phyloP scores from a whole-genome alignment of 2,888 invertebrate species.

The Conomelus anceps region DNA sequence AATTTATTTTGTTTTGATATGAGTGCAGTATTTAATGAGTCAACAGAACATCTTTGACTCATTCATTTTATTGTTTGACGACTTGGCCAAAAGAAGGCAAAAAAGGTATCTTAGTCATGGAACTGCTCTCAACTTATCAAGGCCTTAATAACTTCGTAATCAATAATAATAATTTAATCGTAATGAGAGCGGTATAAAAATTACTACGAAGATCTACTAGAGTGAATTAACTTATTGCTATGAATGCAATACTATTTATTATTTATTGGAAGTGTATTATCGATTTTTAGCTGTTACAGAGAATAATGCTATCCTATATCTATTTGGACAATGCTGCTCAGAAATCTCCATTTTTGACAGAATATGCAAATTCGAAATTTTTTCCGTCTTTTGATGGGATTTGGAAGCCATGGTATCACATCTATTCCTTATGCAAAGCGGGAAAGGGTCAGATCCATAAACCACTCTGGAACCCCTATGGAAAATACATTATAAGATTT shows the following conservation, averaged over 20 bases:
- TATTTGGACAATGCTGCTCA: slow-evolving; percentile 24
- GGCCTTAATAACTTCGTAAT: too few species aligned
- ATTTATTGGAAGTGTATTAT: background rate
- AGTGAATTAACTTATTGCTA: too few species aligned
- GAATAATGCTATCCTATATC: background rate
- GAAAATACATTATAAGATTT: slow-evolving; percentile 46
- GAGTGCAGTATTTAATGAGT: too few species aligned
- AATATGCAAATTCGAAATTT: slow-evolving; percentile 21
- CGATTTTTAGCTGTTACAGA: background rate
- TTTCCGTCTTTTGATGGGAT: background rate
- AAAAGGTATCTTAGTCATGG: too few species aligned
- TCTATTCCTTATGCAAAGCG: slow-evolving; percentile 25
- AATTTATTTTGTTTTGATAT: too few species aligned
- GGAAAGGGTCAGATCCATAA: slow-evolving; percentile 25
- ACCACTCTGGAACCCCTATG: slow-evolving; percentile 32
- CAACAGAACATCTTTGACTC: too few species aligned
- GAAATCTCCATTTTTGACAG: slow-evolving; percentile 20
- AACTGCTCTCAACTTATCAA: too few species aligned
- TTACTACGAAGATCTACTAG: too few species aligned
- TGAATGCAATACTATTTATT: background rate
- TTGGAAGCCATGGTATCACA: slow-evolving; percentile 31
- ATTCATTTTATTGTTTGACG: too few species aligned
- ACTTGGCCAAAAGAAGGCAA: too few species aligned
- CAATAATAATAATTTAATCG: too few species aligned
- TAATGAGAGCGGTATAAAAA: too few species aligned